Conservation (phyloP, 1,140 invertebrate genomes). For the Lordiphosa collinella region DNA sequence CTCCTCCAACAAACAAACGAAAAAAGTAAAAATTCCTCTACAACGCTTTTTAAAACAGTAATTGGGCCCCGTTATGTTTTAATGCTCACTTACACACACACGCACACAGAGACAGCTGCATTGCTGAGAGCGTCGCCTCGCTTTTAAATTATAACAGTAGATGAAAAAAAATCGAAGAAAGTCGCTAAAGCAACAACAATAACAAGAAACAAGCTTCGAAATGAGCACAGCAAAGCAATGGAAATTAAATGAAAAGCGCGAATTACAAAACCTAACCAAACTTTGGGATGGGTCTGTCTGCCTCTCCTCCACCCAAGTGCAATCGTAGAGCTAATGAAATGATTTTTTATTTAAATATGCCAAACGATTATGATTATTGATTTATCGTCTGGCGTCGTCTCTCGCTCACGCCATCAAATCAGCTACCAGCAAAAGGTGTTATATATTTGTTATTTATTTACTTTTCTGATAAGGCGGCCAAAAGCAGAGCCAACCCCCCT, state of each 20-base stretch:
- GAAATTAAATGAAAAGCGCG: constrained; percentile 72
- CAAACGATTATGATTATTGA: constrained; percentile 44
- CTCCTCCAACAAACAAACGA: neutral
- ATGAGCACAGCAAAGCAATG: constrained; percentile 59
- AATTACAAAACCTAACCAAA: constrained; percentile 66
- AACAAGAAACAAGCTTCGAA: constrained; percentile 66
- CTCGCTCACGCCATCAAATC: constrained; percentile 38
- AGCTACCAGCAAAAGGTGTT: constrained; percentile 46
- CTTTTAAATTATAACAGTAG: constrained; percentile 70
- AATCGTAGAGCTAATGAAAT: constrained; percentile 46
- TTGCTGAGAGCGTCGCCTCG: constrained; percentile 37
- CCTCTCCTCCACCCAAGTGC: neutral
- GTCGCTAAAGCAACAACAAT: constrained; percentile 55
- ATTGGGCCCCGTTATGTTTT: constrained; percentile 72
- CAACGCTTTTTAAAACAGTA: constrained; percentile 57
- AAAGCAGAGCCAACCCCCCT: constrained; percentile 25
- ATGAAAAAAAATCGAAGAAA: constrained; percentile 67
- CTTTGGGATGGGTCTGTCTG: constrained; percentile 23
- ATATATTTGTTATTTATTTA: constrained; percentile 74
- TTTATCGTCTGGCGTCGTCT: constrained; percentile 42
- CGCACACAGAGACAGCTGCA: constrained; percentile 36
- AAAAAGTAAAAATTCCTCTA: constrained; percentile 30
- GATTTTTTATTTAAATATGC: constrained; percentile 43
- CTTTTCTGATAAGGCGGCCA: constrained; percentile 60
- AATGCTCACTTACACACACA: constrained; percentile 49